Conservation (phyloP, 2,113 vertebrate species). For the Aleadryas rufinucha region DNA sequence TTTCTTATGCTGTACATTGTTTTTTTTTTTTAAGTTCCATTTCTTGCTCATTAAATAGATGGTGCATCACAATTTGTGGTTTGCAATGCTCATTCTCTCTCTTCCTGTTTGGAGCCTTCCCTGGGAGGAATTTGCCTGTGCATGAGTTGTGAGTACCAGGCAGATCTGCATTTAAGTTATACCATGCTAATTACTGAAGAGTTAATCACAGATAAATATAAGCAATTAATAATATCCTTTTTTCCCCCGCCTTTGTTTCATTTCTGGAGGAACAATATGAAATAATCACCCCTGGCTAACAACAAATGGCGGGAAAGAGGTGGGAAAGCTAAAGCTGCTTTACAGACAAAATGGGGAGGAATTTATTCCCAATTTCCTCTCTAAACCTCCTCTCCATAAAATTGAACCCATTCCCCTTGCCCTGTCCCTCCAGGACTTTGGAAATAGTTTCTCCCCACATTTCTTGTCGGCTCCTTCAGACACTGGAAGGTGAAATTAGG, state of each 20-base stretch:
- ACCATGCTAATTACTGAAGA: not conserved
- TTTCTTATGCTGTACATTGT: not conserved
- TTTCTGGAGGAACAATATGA: not conserved
- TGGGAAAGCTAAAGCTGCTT: not conserved
- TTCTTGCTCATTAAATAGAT: constrained; percentile 31
- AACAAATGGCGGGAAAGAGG: not conserved
- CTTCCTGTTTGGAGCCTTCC: not conserved
- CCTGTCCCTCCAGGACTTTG: not conserved
- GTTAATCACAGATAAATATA: not conserved
- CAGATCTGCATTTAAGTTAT: not conserved
- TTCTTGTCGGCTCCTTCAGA: not conserved
- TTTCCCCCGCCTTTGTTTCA: not conserved
- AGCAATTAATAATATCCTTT: not conserved
- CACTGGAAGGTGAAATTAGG: not conserved
- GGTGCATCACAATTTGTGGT: not conserved
- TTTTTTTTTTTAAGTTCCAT: not conserved
- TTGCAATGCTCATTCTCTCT: not conserved
- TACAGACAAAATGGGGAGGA: not conserved
- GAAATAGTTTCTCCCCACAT: not conserved
- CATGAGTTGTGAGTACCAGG: not conserved
- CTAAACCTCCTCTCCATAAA: not conserved
- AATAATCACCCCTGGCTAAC: not conserved
- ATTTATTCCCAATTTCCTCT: not conserved
- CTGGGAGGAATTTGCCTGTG: not conserved
- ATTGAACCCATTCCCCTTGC: not conserved